phyloP scores from a whole-genome alignment of 2,113 vertebrate genomes.

The Toxostoma redivivum region DNA sequence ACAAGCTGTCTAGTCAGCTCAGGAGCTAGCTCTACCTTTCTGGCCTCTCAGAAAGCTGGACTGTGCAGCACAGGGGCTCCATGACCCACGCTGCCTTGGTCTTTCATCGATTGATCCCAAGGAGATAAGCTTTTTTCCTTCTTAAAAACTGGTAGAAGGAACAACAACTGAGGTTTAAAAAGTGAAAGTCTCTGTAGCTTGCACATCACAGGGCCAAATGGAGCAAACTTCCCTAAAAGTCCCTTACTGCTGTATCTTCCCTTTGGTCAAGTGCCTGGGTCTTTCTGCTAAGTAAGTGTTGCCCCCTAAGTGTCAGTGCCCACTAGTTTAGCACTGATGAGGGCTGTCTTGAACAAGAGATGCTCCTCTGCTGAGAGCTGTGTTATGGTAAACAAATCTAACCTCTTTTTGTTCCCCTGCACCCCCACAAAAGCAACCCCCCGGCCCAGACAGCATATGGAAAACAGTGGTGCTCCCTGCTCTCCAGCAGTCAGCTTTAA shows the following conservation, averaged over 20 bases:
- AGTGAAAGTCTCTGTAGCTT: neutral
- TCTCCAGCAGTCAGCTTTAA: constrained; percentile 11
- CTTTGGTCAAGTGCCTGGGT: neutral
- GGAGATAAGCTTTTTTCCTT: neutral
- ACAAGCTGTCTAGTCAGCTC: neutral
- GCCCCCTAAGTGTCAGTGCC: neutral
- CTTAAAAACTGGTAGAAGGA: neutral
- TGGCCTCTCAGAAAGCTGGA: neutral
- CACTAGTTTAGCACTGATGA: neutral
- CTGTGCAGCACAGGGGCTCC: neutral
- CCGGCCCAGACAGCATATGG: neutral
- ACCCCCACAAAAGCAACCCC: neutral
- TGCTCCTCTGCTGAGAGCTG: neutral
- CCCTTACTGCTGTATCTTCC: neutral
- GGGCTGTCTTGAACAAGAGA: neutral
- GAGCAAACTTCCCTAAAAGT: neutral
- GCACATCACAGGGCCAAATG: neutral
- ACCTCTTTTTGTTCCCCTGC: neutral
- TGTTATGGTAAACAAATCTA: neutral
- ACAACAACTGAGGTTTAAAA: neutral
- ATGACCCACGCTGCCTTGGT: neutral
- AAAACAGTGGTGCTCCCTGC: neutral
- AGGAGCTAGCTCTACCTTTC: neutral
- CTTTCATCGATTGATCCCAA: neutral
- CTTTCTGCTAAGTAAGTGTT: neutral